Base-by-base conservation (phyloP, 2,113 vertebrate species). In the Psilopsiagon aymara region DNA sequence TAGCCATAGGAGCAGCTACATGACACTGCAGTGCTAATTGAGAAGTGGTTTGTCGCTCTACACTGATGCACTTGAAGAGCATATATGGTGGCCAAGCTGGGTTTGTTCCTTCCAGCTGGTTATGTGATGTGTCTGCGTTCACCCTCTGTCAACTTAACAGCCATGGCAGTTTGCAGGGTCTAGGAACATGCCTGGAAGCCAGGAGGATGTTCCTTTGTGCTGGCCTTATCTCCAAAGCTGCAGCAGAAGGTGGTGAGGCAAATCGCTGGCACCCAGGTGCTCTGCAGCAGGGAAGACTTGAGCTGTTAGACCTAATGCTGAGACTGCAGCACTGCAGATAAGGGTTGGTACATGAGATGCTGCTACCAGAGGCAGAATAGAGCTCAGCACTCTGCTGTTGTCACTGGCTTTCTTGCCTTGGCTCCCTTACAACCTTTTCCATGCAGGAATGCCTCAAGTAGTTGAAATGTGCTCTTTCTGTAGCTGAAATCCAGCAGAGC, bases 181-280 rank as follows among this genome's bases (percentile, higher is more conserved):
- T 25, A 41, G 2, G 17, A 39, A 60, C 2, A 1, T 46, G 43
- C 66, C 49, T 78, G 3, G 77, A 35, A 33, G 51, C 44, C 67
- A 77, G 29, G 31, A 1, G 2, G 55, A 66, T 63, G 60, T 14
- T 83, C 23, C 33, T 80, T 46, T 0, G 0, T 43, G 64, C 53
- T 77, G 69, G 55, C 60, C 55, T 91, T 97, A 96, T 97, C 96
- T 92, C 37, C 20, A 43, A n/a, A 68, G 69, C 77, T 84, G 77
- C 94, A 94, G 91, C 57, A 90, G 82, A 85, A 91, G 66, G 52
- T 4, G 79, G 70, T 7, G 47, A 39, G 39, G 55, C 76, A 64
- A 67, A 93, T 93, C 68, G 0, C 3, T 81, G 88, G 67, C 67
- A 59, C 62, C 64, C 82, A 57, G 76, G 75, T 82, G 71, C 43